Evolutionary conservation across 2,113 vertebrate species (phyloP).

Genomic region (Anthoscopus minutus): DNA sequence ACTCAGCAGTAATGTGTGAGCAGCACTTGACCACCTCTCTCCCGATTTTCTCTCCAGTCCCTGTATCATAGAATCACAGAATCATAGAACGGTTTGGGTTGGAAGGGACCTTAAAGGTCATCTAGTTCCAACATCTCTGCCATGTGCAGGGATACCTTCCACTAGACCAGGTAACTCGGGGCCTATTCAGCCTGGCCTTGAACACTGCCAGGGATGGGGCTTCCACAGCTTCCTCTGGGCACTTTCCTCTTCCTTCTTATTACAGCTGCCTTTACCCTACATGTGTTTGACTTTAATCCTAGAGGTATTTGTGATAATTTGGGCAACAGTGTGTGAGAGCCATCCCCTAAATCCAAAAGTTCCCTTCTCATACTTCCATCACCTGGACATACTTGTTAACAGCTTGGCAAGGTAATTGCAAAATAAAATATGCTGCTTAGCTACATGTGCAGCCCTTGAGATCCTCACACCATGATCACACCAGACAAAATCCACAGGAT

Average conservation of each 20-base stretch:
- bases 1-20: neutral
- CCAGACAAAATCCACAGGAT: neutral
- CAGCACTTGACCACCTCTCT: neutral
- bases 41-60: neutral
- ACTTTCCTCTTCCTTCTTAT: neutral
- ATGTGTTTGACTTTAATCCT: neutral
- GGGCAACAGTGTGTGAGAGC: neutral
- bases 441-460: neutral
- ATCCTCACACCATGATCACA: neutral
- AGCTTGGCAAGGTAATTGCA: neutral
- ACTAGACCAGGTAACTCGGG: neutral
- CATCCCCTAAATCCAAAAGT: neutral
- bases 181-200: neutral
- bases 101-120: neutral
- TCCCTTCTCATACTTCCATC: neutral
- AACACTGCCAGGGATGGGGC: neutral
- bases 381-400: neutral
- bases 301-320: neutral
- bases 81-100: neutral
- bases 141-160: neutral
- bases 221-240: neutral
- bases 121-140: neutral
- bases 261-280: neutral
- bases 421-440: neutral
- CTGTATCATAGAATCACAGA: neutral